Evolutionary conservation across 2,113 vertebrate genomes (phyloP).

Genomic region (Microcebus jonahi): DNA sequence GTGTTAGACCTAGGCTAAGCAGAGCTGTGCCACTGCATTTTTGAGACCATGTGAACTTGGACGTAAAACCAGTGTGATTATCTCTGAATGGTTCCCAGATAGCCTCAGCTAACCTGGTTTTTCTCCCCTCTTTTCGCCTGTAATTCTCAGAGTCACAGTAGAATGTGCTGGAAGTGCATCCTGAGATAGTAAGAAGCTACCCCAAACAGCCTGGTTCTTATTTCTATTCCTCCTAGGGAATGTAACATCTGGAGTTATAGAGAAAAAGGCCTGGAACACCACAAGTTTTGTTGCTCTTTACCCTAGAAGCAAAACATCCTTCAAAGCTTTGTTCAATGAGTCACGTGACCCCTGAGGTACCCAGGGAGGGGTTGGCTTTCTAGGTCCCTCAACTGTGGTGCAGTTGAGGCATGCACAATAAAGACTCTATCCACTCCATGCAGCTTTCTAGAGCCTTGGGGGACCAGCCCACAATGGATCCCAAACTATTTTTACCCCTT

Average conservation of each 20-base stretch:
- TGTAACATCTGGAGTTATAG: background rate
- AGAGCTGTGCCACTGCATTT: background rate
- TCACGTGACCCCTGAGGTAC: background rate
- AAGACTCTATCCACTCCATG: background rate
- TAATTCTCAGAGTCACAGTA: background rate
- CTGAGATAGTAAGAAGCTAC: background rate
- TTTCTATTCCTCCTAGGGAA: background rate
- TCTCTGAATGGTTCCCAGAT: background rate
- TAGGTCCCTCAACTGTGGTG: background rate
- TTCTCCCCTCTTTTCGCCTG: background rate
- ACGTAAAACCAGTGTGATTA: background rate
- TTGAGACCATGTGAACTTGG: background rate
- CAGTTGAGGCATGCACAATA: background rate
- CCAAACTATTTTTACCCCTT: background rate
- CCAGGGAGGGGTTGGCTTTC: background rate
- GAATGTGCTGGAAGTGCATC: background rate
- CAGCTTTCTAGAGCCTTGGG: background rate
- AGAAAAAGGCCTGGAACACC: background rate
- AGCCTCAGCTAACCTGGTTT: background rate
- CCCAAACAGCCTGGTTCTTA: background rate
- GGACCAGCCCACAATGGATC: background rate
- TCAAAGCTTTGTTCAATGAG: background rate
- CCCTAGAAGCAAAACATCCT: background rate
- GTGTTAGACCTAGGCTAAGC: background rate
- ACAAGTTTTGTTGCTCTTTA: background rate